Evolutionary conservation across 2,113 vertebrate genomes (phyloP), one percentile per base, ranked within the genome.

Genomic region (Arothron firmamentum): DNA sequence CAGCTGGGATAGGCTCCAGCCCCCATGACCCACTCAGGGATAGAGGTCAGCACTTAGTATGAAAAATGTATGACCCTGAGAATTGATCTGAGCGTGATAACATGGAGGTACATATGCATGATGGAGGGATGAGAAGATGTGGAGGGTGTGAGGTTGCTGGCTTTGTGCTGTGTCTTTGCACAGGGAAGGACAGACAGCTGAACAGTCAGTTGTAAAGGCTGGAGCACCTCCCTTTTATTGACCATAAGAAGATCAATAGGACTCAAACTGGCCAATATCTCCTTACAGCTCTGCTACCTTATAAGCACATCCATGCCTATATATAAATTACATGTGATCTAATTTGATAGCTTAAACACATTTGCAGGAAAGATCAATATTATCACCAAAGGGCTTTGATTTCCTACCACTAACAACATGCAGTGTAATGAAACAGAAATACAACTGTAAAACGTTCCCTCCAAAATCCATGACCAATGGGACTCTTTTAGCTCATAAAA

Each of bases 161-260:
- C 42, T 59, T 73, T 60, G 34, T 56, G 18, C 41, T 71, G 15
- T 67, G 63, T 54, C 68, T 72, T 55, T 72, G 58, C 12, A 68
- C 21, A 49, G 56, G 50, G 54, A 71, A 59, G 57, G 53, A 53
- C 60, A 56, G 63, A 38, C 60, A 72, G 65, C 63, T 79, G 59
- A 67, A 62, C 18, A 41, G 64, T 56, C 59, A 80, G 66, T 71
- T 76, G 69, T 2, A 66, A 31, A 54, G 13, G 48, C 55, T 72
- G 52, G 74, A 77, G 69, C 46, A 66, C 62, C 63, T 57, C 23
- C 59, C 53, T 70, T 59, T 77, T 45, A 80, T 68, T 80, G 72
- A 69, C 62, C 46, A 65, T 56, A 52, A 14, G 59, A 65, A 70
- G 81, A 84, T 84, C 81, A 73, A 82, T 83, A 68, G 4, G 13